Evolutionary conservation across 2,888 invertebrate species (phyloP).

Genomic region (Chrysomela aeneicollis): DNA sequence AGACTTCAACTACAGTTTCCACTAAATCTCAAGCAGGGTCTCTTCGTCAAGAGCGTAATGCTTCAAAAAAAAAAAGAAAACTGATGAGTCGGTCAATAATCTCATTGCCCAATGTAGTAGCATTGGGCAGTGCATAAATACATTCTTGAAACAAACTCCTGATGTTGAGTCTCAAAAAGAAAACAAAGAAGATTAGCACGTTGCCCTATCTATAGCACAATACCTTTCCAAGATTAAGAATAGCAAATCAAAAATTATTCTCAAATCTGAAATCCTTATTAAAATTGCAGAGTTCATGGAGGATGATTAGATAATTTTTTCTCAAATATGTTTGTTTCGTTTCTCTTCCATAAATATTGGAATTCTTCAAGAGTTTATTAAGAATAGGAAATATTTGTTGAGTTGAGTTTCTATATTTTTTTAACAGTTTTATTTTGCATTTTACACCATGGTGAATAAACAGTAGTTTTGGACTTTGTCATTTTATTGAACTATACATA

Average conservation of each 20-base stretch:
- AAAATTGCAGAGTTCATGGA: conserved; percentile 4
- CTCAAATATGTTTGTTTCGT: too few species aligned
- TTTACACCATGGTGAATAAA: too few species aligned
- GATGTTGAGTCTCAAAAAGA: background rate
- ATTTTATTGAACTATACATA: too few species aligned
- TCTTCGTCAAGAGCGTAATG: background rate
- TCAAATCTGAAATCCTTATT: conserved; percentile 1
- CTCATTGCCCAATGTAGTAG: background rate
- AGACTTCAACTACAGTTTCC: background rate
- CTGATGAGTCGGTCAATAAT: background rate
- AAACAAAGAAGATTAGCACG: background rate
- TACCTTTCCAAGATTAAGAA: conserved; percentile 2
- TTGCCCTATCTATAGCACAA: background rate
- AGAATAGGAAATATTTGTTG: too few species aligned
- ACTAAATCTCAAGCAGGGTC: background rate
- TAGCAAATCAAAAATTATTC: conserved; percentile 8
- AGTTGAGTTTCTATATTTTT: too few species aligned
- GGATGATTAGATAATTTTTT: background rate
- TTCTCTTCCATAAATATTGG: background rate
- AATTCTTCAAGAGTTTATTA: background rate
- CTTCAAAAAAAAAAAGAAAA: background rate
- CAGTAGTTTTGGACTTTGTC: too few species aligned
- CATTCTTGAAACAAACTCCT: background rate
- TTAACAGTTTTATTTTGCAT: too few species aligned
- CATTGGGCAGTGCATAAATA: background rate